Percentiles rank a stretch among this genome's conserved stretches.
These are phyloP conservation scores for Threskiornis aethiopicus DNA, from an alignment of 2,797 vertebrate genomes.

Conservation along the genomic window DNA sequence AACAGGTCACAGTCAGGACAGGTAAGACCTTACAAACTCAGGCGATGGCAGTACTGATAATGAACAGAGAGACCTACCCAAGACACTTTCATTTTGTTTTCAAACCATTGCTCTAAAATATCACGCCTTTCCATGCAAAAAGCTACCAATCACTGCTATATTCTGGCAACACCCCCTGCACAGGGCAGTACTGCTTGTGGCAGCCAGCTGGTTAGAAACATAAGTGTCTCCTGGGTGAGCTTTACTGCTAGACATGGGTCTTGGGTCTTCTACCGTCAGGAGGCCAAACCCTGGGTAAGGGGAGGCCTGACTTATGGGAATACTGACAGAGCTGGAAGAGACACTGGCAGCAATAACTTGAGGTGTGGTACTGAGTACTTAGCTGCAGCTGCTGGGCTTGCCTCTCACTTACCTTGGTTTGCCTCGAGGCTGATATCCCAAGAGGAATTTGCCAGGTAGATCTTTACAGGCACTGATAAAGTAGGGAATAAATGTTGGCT, in stretches of 20 bases:
- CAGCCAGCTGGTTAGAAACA: not conserved
- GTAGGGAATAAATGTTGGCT: constrained; percentile 98
- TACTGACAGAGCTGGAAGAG: not conserved
- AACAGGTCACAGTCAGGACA: not conserved
- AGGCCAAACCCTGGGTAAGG: not conserved
- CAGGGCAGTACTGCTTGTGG: not conserved
- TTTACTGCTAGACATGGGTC: not conserved
- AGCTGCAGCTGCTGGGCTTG: not conserved
- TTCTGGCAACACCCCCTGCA: not conserved
- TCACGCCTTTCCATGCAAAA: not conserved
- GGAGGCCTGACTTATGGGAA: not conserved
- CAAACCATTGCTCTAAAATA: not conserved
- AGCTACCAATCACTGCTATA: not conserved
- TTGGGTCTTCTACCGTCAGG: not conserved
- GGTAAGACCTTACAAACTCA: not conserved
- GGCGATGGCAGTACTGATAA: fast-evolving
- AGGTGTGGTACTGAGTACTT: not conserved
- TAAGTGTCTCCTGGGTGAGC: not conserved
- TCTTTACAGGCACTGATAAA: constrained; percentile 95
- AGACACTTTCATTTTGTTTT: not conserved
- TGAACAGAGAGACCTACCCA: not conserved
- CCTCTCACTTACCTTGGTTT: constrained; percentile 88
- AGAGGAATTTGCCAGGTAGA: constrained; percentile 96
- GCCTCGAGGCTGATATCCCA: constrained; percentile 97
- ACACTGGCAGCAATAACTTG: not conserved